Evolutionary conservation across 2,797 vertebrate species (phyloP).

Genomic region (Salmo trutta): DNA sequence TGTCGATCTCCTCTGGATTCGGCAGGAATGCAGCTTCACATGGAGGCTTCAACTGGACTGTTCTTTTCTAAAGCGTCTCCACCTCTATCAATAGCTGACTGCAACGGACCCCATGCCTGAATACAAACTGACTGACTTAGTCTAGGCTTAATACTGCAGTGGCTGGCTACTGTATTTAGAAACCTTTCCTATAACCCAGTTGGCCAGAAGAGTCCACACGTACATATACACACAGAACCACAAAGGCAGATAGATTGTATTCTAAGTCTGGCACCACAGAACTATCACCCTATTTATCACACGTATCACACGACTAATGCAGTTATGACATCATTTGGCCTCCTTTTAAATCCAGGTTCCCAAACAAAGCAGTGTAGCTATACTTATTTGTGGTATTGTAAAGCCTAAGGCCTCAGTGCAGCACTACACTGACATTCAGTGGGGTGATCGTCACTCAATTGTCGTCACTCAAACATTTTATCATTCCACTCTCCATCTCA

Average conservation of each 20-base stretch:
- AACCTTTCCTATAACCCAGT: background rate
- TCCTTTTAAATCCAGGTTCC: conserved; percentile 2
- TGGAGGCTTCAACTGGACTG: conserved; percentile 31
- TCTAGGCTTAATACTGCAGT: conserved; percentile 40
- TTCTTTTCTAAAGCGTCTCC: conserved; percentile 56
- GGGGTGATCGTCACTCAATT: no score
- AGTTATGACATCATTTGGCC: background rate
- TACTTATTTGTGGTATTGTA: background rate
- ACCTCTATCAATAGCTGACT: conserved; percentile 42
- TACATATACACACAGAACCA: conserved; percentile 7
- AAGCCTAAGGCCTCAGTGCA: background rate
- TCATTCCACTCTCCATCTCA: no score
- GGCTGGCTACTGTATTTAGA: conserved; percentile 40
- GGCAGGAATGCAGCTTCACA: conserved; percentile 59
- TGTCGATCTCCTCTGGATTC: conserved; percentile 50
- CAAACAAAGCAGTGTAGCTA: background rate
- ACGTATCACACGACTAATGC: conserved; percentile 6
- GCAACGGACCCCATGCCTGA: conserved; percentile 41
- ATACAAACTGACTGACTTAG: conserved; percentile 46
- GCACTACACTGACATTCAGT: background rate
- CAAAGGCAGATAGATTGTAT: conserved; percentile 11
- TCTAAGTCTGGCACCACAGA: no score
- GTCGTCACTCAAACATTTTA: no score
- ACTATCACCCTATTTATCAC: background rate
- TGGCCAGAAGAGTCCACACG: conserved; percentile 12